Evolutionary conservation across 2,113 vertebrate genomes (phyloP).

Genomic region (Hemicordylus capensis): DNA sequence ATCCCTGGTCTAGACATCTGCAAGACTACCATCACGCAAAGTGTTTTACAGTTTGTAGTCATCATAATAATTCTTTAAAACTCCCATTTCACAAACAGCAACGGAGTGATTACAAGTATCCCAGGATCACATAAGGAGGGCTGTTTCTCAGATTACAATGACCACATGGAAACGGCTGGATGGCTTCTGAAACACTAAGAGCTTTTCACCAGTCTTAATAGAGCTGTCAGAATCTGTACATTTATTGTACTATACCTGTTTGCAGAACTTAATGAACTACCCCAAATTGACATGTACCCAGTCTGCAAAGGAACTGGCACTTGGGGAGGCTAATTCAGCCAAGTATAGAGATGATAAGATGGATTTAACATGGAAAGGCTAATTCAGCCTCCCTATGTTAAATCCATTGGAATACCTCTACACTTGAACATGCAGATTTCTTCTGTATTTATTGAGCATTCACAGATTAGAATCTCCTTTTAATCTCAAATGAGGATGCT

Average conservation of each 20-base stretch:
- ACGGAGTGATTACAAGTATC: not conserved
- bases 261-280: not conserved
- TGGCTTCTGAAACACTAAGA: not conserved
- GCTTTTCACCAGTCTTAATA: not conserved
- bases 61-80: not conserved
- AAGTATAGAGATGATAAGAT: too few relatives aligned
- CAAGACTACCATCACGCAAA: not conserved
- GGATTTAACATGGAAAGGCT: too few relatives aligned
- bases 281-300: too few relatives aligned
- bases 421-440: not conserved
- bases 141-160: not conserved
- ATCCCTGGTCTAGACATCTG: not conserved
- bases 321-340: too few relatives aligned
- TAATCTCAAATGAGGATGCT: slow-evolving; percentile 43
- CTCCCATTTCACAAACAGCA: not conserved
- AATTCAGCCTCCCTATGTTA: too few relatives aligned
- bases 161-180: not conserved
- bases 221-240: not conserved
- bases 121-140: not conserved
- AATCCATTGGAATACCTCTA: not conserved
- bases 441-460: slow-evolving; percentile 52
- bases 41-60: not conserved
- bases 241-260: not conserved
- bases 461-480: slow-evolving; percentile 46
- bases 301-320: too few relatives aligned